These are phyloP conservation scores for Phymorhynchus buccinoides DNA, from an alignment of 1,140 invertebrate genomes.

Conservation along the genomic window DNA sequence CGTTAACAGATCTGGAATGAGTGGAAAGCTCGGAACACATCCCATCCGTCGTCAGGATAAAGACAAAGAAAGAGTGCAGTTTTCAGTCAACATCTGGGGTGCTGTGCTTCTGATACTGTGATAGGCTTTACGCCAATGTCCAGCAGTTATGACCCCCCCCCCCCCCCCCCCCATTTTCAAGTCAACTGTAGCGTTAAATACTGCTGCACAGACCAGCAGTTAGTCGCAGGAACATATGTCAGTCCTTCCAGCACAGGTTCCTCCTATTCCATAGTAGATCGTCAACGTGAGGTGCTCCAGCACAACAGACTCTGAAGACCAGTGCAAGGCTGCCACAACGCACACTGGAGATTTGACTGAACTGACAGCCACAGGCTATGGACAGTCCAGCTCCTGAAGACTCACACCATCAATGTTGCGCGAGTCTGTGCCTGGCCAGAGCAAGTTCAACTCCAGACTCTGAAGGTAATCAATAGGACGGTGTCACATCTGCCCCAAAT, in stretches of 20 bases:
- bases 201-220: neutral
- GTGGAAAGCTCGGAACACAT: neutral
- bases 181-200: no score
- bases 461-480: neutral
- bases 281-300: neutral
- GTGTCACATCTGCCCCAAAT: neutral
- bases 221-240: no score
- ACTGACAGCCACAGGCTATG: neutral
- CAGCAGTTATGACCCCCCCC: neutral
- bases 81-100: neutral
- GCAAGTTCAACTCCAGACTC: neutral
- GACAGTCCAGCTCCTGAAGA: neutral
- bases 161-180: neutral
- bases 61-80: neutral
- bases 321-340: neutral
- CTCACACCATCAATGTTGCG: neutral
- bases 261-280: neutral
- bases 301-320: neutral
- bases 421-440: neutral
- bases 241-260: no score
- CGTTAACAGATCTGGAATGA: conserved; percentile 7
- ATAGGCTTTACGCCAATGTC: neutral
- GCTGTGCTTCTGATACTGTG: neutral
- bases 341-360: no score
- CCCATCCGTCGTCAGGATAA: neutral